Base-by-base conservation (phyloP, 2,113 vertebrate genomes). In the Cervus canadensis region DNA sequence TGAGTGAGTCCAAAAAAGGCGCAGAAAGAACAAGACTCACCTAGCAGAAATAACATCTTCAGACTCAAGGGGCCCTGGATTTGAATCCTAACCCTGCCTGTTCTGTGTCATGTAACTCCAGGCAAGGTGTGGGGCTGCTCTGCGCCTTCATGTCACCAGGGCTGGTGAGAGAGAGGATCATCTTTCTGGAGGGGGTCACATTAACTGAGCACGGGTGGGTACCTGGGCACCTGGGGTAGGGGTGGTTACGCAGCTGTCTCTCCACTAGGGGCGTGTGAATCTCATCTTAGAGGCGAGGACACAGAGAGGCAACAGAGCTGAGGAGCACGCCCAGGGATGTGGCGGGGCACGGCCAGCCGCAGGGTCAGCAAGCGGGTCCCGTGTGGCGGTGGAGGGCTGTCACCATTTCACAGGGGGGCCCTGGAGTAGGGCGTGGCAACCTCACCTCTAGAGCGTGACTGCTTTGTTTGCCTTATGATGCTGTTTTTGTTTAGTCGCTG, bases 311-410 rank as follows among this genome's bases (percentile, higher is more conserved):
- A 25, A 26, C 79, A 17, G n/a, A 30, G 36, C 15, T 9, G 28
- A 74, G 83, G 45, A 64, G 23, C 1, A 11, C 1, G 3, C 6
- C 6, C 13, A 6, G 54, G 60, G 26, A 12, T 33, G 50, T 6
- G 7, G 59, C 17, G 13, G 71, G 10, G 17, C 36, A 10, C 0
- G 30, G 45, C n/a, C 28, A 54, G n/a, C 8, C 19, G 17, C 25
- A 6, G 67, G 67, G 9, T 3, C 0, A 5, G 19, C 0, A 0
- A 71, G 50, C 28, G 74, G 74, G 5, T 60, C n/a, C n/a, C 13
- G 30, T 0, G 1, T 28, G 2, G 15, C 26, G 43, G 76, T 12
- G n/a, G 4, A 56, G 36, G 28, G 54, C 7, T 0, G 14, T 14
- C 62, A 23, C 40, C 19, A 8, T 15, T 10, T 43, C 81, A 67